phyloP scores from a whole-genome alignment of 2,113 vertebrate genomes.

The Ceyx margarethae region DNA sequence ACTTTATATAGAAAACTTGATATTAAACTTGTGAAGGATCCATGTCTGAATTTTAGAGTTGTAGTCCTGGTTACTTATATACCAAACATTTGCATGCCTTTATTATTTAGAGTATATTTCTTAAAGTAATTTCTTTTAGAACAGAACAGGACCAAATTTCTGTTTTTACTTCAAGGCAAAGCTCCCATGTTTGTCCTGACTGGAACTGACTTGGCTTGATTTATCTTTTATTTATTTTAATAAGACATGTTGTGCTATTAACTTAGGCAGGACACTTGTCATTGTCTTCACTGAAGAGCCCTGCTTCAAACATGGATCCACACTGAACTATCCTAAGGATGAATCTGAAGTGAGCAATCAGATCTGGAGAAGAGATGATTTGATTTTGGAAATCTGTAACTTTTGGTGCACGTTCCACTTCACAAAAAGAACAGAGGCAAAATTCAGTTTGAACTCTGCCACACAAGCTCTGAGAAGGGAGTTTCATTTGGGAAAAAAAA shows the following conservation, averaged over 20 bases:
- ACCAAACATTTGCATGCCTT: neutral
- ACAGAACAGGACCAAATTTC: neutral
- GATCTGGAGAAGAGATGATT: neutral
- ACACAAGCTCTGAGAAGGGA: neutral
- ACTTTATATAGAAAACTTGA: neutral
- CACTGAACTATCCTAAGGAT: neutral
- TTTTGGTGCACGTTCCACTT: neutral
- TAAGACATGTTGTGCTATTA: neutral
- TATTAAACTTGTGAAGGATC: neutral
- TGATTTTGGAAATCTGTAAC: neutral
- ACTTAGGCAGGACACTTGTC: constrained; percentile 17
- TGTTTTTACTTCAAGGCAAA: constrained; percentile 27
- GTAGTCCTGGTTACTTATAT: neutral
- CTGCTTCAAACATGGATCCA: neutral
- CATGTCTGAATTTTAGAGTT: neutral
- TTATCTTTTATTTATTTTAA: constrained; percentile 28
- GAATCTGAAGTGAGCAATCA: neutral
- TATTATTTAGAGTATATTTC: neutral
- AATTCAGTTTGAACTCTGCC: neutral
- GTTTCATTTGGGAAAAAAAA: neutral
- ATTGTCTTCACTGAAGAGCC: neutral
- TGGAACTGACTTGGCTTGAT: neutral
- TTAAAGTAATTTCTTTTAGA: neutral
- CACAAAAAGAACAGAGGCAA: neutral
- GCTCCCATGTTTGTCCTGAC: constrained; percentile 20